Percentiles rank a stretch among this genome's conserved stretches.
phyloP scores from a whole-genome alignment of 2,888 invertebrate species.

The Melanotus villosus region DNA sequence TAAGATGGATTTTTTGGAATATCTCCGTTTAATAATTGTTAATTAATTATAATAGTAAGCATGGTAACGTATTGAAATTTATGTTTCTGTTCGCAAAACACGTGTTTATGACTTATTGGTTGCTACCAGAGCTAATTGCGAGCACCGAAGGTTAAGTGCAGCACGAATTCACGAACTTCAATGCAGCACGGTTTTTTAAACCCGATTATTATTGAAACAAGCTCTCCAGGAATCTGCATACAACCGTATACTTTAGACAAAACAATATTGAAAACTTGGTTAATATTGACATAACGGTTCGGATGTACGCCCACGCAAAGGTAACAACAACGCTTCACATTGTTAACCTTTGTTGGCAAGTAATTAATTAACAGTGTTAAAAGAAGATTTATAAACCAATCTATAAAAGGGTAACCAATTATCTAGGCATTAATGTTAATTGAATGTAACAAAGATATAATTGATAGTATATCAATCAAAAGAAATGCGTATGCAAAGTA shows the following conservation, averaged over 20 bases:
- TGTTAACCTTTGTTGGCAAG: background rate
- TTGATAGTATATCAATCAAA: constrained; percentile 33
- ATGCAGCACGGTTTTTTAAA: background rate
- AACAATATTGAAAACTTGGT: constrained; percentile 5
- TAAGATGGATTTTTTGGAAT: too few species aligned
- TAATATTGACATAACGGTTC: constrained; percentile 9
- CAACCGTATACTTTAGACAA: constrained; percentile 16
- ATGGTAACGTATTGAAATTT: too few species aligned
- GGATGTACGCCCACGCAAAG: constrained; percentile 3
- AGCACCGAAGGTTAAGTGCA: constrained; percentile 13
- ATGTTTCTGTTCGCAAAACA: constrained; percentile 7
- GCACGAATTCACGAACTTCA: constrained; percentile 15
- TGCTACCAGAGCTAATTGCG: constrained; percentile 2
- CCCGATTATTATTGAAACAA: background rate
- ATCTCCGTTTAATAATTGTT: too few species aligned
- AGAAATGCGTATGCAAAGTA: constrained; percentile 27
- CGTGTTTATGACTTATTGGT: constrained; percentile 18
- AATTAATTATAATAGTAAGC: too few species aligned
- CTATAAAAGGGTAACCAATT: constrained; percentile 7
- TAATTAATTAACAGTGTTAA: background rate
- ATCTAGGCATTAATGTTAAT: constrained; percentile 25
- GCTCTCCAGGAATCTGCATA: constrained; percentile 15
- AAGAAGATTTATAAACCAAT: background rate
- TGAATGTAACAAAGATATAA: constrained; percentile 23
- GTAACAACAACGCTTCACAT: background rate